phyloP scores from a whole-genome alignment of 2,888 invertebrate species.

The Eustalomyia histrio region DNA sequence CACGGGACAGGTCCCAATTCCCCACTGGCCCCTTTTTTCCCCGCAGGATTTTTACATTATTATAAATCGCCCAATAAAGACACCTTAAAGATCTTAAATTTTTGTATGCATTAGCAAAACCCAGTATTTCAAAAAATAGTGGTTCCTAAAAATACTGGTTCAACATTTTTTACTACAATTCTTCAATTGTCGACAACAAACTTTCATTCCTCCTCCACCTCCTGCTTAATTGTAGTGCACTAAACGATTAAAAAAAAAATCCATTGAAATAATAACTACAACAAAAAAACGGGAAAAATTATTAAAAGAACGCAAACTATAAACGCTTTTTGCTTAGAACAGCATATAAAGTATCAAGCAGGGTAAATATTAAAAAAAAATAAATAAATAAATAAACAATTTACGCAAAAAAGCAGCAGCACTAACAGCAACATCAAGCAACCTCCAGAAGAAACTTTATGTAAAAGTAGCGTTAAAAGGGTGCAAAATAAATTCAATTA shows the following conservation, averaged over 20 bases:
- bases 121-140: too few relatives aligned
- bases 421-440: conserved; percentile 17
- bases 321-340: conserved; percentile 54
- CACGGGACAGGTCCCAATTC: too few relatives aligned
- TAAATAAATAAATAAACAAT: conserved; percentile 58
- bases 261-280: not conserved
- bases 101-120: too few relatives aligned
- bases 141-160: too few relatives aligned
- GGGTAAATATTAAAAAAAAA: conserved; percentile 35
- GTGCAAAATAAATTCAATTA: conserved; percentile 69
- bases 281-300: conserved; percentile 35
- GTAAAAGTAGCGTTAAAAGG: conserved; percentile 52
- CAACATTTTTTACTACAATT: too few relatives aligned
- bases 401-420: conserved; percentile 33
- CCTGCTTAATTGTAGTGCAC: not conserved
- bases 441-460: conserved; percentile 26
- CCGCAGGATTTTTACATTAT: too few relatives aligned
- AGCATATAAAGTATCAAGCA: conserved; percentile 55
- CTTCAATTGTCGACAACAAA: too few relatives aligned
- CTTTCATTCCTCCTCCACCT: not conserved
- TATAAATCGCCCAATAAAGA: too few relatives aligned
- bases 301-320: conserved; percentile 31
- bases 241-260: not conserved
- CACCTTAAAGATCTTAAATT: too few relatives aligned
- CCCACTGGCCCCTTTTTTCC: too few relatives aligned